Base-by-base conservation (phyloP, 2,113 vertebrate species). In the Macquaria australasica region DNA sequence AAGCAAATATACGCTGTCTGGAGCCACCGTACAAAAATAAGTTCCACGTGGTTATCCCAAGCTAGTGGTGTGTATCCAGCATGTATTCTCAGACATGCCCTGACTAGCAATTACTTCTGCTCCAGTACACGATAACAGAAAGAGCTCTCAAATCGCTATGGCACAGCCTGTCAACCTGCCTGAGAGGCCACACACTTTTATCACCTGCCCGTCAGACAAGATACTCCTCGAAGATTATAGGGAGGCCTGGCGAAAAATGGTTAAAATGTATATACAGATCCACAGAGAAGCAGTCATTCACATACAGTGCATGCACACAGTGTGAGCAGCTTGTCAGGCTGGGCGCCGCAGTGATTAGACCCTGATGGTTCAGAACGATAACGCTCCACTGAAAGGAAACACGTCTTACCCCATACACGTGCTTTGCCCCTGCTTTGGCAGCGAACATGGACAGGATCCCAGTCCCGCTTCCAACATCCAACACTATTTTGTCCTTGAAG, bases 361-460 rank as follows among this genome's bases (percentile, higher is more conserved):
- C 74, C 6, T 41, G 60, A 69, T 79, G 70, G 67, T 48, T 64
- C 31, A 20, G 56, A 25, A 10, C 43, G 62, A 64, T 79, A 73
- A 53, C 15, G 18, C 10, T 28, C 23, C 58, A 53, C 21, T 37
- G 23, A 31, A 56, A 23, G 34, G 15, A 78, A 69, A 60, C 12
- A 0, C 1, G 9, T 88, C 98, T 97, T 96, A 99, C 98, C 97
- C 98, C 98, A 18, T 98, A 99, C 59, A 99, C 98, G 45, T 99
- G 97, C 94, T 97, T 98, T 45, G 98, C 98, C 79, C 98, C 98
- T 0, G 98, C 98, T 90, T 98, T 99, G 84, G 98, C 98, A 12
- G 98, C 98, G 67, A 99, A 99, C 98, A 99, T 99, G 83, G 98
- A 98, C 45, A 99, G 97, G 91, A 99, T 99, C 59, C 98, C 98